phyloP scores from a whole-genome alignment of 2,113 vertebrate genomes.

The Petromus typicus region DNA sequence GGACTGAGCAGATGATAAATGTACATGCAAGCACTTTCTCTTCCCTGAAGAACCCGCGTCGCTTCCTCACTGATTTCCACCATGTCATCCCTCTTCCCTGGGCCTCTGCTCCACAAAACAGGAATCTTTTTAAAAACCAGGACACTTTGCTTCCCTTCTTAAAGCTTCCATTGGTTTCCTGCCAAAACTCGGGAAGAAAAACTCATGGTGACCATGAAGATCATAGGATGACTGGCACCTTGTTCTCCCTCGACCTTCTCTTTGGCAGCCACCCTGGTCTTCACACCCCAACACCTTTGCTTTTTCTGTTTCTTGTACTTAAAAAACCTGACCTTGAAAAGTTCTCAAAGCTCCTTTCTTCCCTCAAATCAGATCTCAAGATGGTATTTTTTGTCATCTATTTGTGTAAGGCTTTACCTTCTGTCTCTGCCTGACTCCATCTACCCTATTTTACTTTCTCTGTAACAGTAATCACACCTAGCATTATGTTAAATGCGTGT shows the following conservation, averaged over 20 bases:
- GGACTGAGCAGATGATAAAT: no score
- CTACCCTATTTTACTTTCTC: neutral
- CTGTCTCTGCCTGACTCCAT: neutral
- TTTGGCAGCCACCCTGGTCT: neutral
- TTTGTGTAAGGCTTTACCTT: neutral
- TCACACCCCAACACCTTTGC: neutral
- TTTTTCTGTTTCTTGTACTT: neutral
- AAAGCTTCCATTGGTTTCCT: neutral
- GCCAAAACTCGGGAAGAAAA: neutral
- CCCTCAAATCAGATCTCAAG: neutral
- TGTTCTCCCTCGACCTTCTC: neutral
- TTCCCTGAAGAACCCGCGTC: neutral
- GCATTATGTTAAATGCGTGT: neutral
- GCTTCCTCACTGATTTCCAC: neutral
- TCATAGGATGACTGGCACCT: neutral
- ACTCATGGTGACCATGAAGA: no score
- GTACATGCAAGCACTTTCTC: no score
- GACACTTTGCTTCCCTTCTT: accelerated
- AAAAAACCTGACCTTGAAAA: neutral
- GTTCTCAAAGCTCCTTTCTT: neutral
- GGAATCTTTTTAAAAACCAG: neutral
- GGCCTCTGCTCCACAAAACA: neutral
- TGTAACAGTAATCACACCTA: neutral
- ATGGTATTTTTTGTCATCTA: neutral
- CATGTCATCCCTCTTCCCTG: accelerated